Evolutionary conservation across 2,113 vertebrate genomes (phyloP).

Genomic region (Pungitius pungitius): DNA sequence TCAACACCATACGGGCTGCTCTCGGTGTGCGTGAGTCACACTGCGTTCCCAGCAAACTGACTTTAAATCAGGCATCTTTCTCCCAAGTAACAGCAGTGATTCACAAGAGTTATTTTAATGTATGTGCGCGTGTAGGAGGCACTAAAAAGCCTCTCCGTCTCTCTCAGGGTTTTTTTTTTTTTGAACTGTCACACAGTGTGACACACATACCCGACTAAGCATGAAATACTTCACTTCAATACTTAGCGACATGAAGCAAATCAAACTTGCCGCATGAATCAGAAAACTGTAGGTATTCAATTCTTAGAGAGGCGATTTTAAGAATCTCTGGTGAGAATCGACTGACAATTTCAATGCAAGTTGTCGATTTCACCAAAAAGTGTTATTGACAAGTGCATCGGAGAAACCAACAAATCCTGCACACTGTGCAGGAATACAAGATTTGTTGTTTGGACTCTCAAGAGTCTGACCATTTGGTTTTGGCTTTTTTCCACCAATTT

Average conservation of each 20-base stretch:
- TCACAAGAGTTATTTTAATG: slow-evolving; percentile 62
- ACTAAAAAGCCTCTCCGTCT: slow-evolving; percentile 61
- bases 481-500: neutral
- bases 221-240: slow-evolving; percentile 35
- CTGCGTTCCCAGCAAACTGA: slow-evolving; percentile 40
- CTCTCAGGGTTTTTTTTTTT: slow-evolving; percentile 51
- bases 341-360: neutral
- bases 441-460: neutral
- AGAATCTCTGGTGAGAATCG: neutral
- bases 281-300: slow-evolving; percentile 9
- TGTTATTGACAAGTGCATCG: neutral
- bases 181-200: slow-evolving; percentile 62
- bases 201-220: slow-evolving; percentile 22
- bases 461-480: neutral
- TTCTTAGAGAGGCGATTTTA: neutral
- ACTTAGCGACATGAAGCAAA: slow-evolving; percentile 19
- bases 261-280: slow-evolving; percentile 21
- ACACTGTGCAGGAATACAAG: neutral
- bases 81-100: slow-evolving; percentile 67
- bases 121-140: slow-evolving; percentile 61
- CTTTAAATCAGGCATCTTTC: slow-evolving; percentile 56
- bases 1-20: neutral
- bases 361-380: neutral
- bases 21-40: slow-evolving; percentile 38
- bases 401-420: neutral